phyloP scores from a whole-genome alignment of 2,888 invertebrate genomes.

The Cantharis flavilabris region DNA sequence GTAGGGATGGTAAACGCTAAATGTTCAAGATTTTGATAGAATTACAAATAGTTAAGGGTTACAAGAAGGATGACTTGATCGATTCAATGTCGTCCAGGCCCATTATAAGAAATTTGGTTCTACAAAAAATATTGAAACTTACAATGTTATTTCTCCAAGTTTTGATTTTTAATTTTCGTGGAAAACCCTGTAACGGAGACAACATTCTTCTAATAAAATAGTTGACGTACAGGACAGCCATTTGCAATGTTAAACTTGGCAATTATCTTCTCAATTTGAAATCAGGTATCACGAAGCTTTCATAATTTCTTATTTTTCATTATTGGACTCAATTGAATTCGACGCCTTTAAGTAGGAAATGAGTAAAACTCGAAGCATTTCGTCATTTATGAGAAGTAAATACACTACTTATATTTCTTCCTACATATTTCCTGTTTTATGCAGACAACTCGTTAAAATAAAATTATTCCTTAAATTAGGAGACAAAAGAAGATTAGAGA shows the following conservation, averaged over 20 bases:
- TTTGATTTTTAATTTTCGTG: too few species aligned
- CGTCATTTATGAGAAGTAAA: slow-evolving; percentile 28
- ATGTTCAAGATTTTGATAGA: slow-evolving; percentile 5
- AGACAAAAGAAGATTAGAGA: slow-evolving; percentile 1
- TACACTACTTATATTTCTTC: slow-evolving; percentile 19
- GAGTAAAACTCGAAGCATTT: slow-evolving; percentile 22
- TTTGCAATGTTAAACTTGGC: not conserved
- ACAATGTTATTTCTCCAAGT: not conserved
- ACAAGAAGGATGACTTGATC: not conserved
- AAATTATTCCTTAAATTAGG: slow-evolving; percentile 22
- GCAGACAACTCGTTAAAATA: slow-evolving; percentile 12
- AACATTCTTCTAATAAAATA: too few species aligned
- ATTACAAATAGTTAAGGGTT: slow-evolving; percentile 6
- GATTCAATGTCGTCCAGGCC: not conserved
- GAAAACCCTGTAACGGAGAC: too few species aligned
- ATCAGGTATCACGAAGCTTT: not conserved
- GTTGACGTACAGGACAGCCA: too few species aligned
- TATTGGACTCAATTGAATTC: slow-evolving; percentile 8
- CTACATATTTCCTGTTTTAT: slow-evolving; percentile 32
- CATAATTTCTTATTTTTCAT: not conserved
- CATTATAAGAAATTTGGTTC: not conserved
- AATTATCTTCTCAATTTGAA: not conserved
- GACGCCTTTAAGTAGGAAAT: slow-evolving; percentile 21
- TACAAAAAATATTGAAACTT: not conserved
- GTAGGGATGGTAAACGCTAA: slow-evolving; percentile 9